Base-by-base conservation (phyloP, 1,140 invertebrate genomes). In the Solenopsis invicta region DNA sequence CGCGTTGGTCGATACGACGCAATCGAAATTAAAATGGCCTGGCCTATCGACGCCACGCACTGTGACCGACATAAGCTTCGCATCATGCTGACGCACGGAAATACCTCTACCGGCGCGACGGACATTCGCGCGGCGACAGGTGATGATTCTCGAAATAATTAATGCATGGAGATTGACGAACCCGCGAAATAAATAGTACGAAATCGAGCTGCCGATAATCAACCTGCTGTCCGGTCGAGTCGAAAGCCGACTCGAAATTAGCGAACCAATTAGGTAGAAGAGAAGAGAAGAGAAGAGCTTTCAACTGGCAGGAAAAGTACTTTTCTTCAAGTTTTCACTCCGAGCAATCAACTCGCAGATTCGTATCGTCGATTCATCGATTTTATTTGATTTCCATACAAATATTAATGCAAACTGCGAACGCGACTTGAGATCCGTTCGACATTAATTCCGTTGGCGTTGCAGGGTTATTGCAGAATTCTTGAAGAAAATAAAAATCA, bases 61-160 rank as follows among this genome's bases (percentile, higher is more conserved):
- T 41, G 80, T 41, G 24, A 48, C 80, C 80, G 80, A 82, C 80
- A 75, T 84, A 84, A 84, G 54, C 80, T 24, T 84, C 80, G 34
- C 77, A 18, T 56, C 48, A 50, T 37, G 54, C 56, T 84, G 80
- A 84, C 69, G 69, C 69, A 75, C 69, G 80, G 80, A 84, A 84
- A 84, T 84, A 75, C 10, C 64, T 69, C 21, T 64, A 24, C 16
- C 21, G 21, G 18, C 45, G 54, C 69, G 67, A 48, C 67, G 41
- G 29, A 37, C 24, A 34, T 82, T 82, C 52, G 41, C 80, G 41
- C 54, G 54, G 29, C 69, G 80, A 84, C 69, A 75, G 80, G 41
- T 84, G 80, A 84, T 71, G 72, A 75, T 84, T 84, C 80, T 74
- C 54, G 69, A 75, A 74, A 84, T 84, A 84, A 84, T 84, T 84